phyloP scores from a whole-genome alignment of 2,888 invertebrate genomes.

The Lagria hirta region DNA sequence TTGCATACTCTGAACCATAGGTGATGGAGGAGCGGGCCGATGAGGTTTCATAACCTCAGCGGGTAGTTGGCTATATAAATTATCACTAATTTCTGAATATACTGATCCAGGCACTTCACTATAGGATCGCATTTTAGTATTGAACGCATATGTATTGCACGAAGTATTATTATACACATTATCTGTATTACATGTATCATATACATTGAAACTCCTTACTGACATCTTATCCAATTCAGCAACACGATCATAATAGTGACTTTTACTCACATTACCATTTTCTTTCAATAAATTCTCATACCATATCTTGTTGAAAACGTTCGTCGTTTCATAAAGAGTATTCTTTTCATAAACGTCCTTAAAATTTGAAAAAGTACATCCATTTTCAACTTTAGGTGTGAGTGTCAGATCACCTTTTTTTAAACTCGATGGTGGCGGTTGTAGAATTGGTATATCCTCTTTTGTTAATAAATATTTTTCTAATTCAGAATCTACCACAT shows the following conservation, averaged over 20 bases:
- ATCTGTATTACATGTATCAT: slow-evolving; percentile 11
- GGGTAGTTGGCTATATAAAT: slow-evolving; percentile 50
- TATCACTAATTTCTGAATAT: slow-evolving; percentile 52
- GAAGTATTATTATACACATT: slow-evolving; percentile 26
- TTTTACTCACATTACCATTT: slow-evolving; percentile 37
- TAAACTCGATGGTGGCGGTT: slow-evolving; percentile 54
- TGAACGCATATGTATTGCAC: slow-evolving; percentile 30
- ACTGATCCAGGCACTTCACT: slow-evolving; percentile 43
- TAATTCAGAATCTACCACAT: slow-evolving; percentile 65
- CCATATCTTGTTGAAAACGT: slow-evolving; percentile 58
- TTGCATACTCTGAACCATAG: slow-evolving; percentile 51
- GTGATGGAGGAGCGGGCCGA: slow-evolving; percentile 52
- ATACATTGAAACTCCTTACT: slow-evolving; percentile 2
- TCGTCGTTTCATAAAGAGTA: slow-evolving; percentile 47
- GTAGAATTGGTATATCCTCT: slow-evolving; percentile 52
- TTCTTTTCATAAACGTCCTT: slow-evolving; percentile 33
- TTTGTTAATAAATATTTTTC: slow-evolving; percentile 60
- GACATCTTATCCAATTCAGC: slow-evolving; percentile 14
- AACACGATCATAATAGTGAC: slow-evolving; percentile 45
- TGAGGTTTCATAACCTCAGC: slow-evolving; percentile 49
- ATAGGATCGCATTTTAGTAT: slow-evolving; percentile 37
- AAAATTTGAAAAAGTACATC: slow-evolving; percentile 34
- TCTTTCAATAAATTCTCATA: slow-evolving; percentile 48
- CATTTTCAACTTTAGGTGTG: slow-evolving; percentile 52
- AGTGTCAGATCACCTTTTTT: slow-evolving; percentile 18